phyloP scores from a whole-genome alignment of 2,888 invertebrate genomes.

The Rhyacophila evoluta region DNA sequence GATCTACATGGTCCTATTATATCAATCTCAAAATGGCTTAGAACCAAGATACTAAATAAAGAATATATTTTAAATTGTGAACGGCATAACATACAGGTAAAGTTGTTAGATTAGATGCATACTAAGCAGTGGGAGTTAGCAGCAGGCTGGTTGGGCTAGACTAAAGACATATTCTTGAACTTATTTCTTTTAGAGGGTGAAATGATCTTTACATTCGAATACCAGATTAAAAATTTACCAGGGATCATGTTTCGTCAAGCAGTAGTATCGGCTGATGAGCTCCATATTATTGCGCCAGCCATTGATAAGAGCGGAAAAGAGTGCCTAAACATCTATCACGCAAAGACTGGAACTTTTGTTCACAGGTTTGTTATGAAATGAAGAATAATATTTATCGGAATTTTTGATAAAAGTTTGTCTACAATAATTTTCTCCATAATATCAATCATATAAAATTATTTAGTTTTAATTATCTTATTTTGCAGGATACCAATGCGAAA shows the following conservation, averaged over 20 bases:
- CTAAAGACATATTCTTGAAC: too few relatives aligned
- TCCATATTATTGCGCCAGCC: slow-evolving; percentile 81
- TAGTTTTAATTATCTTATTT: too few relatives aligned
- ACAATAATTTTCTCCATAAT: not conserved
- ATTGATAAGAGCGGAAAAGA: slow-evolving; percentile 87
- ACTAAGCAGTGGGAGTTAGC: not conserved
- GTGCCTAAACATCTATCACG: slow-evolving; percentile 85
- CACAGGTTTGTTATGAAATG: slow-evolving; percentile 62
- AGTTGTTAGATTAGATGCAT: too few relatives aligned
- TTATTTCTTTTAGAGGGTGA: slow-evolving; percentile 79
- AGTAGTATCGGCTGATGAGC: slow-evolving; percentile 85
- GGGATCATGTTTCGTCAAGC: slow-evolving; percentile 80
- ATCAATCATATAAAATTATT: too few relatives aligned
- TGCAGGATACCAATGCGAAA: slow-evolving; percentile 67
- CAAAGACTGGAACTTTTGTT: slow-evolving; percentile 77
- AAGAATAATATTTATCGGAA: too few relatives aligned
- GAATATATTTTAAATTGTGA: too few relatives aligned
- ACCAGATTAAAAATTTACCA: slow-evolving; percentile 78
- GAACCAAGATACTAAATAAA: too few relatives aligned
- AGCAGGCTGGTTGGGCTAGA: not conserved
- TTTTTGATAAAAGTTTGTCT: not conserved
- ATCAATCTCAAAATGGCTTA: too few relatives aligned
- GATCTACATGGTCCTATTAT: too few relatives aligned
- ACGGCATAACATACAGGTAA: too few relatives aligned
- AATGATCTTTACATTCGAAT: slow-evolving; percentile 84